Evolutionary conservation across 2,797 vertebrate species (phyloP), one percentile per base, ranked within the genome.

Genomic region (Gymnothorax javanicus): DNA sequence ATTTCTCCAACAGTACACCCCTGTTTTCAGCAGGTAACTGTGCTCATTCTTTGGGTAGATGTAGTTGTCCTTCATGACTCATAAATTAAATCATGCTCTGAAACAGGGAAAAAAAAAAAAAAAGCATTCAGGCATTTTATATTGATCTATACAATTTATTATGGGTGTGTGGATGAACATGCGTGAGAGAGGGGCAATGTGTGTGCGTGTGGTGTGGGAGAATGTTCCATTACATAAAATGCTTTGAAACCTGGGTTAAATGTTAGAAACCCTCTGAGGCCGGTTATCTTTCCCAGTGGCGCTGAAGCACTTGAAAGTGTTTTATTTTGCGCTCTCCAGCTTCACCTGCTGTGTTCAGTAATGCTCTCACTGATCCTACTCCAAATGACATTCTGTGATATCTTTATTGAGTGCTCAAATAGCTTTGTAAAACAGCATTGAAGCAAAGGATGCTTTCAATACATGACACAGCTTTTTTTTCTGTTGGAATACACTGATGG

Each of bases 321-420:
- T 56, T 81, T 56, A 52, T 20, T 23, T 9, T 17, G 43, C 52
- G 77, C 50, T 4, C 15, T 17, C 27, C 73, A 1, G 52, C 17
- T 52, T 81, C 77, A 81, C 77, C 77, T 81, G 77, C 77, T 52
- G 75, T 81, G 77, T 81, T 81, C 20, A 9, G 20, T 56, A n/a
- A 8, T 8, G 77, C 77, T 52, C 56, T 81, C 77, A n/a, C 50
- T 15, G 8, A 8, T 43, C 13, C 27, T 43, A 7, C 3, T 12
- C 69, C 69, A 12, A 7, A 1, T 43, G 33, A 73, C 25, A 43
- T 20, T 23, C 43, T 17, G 20, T 54, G 50, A 20, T 56, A 8
- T 23, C 2, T 54, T n/a, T 56, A 52, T 54, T n/a, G n/a, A 81
- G 50, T 8, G 56, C 6, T 56, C 7, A 20, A 54, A 79, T 17